These are phyloP conservation scores for Tyrophagus putrescentiae DNA, from an alignment of 1,140 invertebrate genomes.

Conservation along the genomic window DNA sequence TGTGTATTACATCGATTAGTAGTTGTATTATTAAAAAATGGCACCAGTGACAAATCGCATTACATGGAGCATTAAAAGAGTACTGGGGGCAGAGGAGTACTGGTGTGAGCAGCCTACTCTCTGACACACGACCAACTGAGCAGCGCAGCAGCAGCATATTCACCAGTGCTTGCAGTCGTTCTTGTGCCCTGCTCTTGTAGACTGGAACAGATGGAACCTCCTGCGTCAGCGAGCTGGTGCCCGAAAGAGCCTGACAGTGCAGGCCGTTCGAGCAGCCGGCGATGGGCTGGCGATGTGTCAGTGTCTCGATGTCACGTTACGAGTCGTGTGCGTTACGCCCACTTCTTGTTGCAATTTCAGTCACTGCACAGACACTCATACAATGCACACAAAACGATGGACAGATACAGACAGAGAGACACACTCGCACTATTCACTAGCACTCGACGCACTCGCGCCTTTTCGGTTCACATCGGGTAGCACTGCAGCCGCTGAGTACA, in stretches of 20 bases:
- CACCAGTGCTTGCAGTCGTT: no score
- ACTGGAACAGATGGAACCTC: not conserved
- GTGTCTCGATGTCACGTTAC: slow-evolving; percentile 12
- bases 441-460: no score
- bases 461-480: no score
- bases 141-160: not conserved
- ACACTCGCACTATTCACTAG: no score
- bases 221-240: not conserved
- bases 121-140: not conserved
- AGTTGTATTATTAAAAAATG: not conserved
- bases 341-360: slow-evolving; percentile 4
- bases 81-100: not conserved
- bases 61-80: slow-evolving; percentile 4
- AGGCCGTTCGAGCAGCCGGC: not conserved
- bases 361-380: no score
- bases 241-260: no score
- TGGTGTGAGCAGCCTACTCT: not conserved
- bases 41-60: not conserved
- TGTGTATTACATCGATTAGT: not conserved
- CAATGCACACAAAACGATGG: no score
- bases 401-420: no score
- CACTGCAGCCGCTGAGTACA: no score
- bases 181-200: no score
- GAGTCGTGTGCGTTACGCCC: slow-evolving; percentile 13
- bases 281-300: slow-evolving; percentile 15